Evolutionary conservation across 2,888 invertebrate species (phyloP), one percentile per base, ranked within the genome.

Genomic region (Drosophila mimetica): DNA sequence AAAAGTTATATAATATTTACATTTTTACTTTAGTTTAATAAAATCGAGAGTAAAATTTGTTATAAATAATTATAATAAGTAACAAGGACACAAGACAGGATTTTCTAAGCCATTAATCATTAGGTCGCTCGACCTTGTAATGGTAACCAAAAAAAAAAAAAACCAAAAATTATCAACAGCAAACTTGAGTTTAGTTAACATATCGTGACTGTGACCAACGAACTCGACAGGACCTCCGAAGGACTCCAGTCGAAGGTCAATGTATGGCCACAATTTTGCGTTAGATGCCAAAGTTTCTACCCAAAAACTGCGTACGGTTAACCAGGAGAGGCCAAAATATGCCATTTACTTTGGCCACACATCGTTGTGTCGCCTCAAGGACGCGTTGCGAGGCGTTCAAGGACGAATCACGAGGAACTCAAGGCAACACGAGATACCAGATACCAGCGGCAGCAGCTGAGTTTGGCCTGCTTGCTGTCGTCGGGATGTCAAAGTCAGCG

Each of bases 321-420:
- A 85, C 84, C 84, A 86, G 84, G 75, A 79, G 67, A 66, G 81
- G 71, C 77, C 84, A 84, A 86, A 85, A 85, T 84, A 85, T 82
- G 70, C 64, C 81, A 81, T 85, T 85, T 79, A 81, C 67, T 39
- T 69, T 85, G 84, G 84, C 84, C 84, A 86, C 82, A 83, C 79
- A 83, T 69, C 76, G 50, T 11, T 30, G 30, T 32, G 25, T 18
- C 9, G 16, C 28, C 42, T 51, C 74, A 74, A 75, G 75, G 75
- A 48, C 75, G 64, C 57, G 37, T 46, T 20, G 20, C 22, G 6
- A 48, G 61, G 36, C 8, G 44, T 13, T 36, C 61, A 64, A 64
- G 64, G 64, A 42, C 57, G 16, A 13, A 2, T 13, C 28, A 4
- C 39, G 39, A 6, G 25, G 44, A 42, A 20, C 44, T 14, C 53